phyloP scores from a whole-genome alignment of 2,888 invertebrate genomes.

The Enchytraeus crypticus region DNA sequence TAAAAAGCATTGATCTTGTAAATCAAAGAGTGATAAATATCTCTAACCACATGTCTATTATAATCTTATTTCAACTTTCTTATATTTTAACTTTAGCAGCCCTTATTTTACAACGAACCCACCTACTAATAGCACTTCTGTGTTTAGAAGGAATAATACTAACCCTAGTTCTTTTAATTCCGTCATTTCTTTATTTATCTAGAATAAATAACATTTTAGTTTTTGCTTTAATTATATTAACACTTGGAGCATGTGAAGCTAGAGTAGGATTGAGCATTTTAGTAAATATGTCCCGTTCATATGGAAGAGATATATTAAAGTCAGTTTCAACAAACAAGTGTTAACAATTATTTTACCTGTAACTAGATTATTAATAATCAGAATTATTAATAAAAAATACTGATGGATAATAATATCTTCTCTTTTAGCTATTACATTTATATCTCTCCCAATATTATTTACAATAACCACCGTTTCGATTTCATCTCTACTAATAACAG shows the following conservation, averaged over 20 bases:
- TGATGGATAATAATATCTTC: neutral
- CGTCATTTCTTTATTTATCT: neutral
- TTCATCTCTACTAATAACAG: conserved; percentile 20
- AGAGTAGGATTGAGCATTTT: conserved; percentile 59
- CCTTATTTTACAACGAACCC: conserved; percentile 21
- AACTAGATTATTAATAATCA: conserved; percentile 14
- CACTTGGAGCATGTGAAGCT: conserved; percentile 56
- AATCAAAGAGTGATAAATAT: conserved; percentile 24
- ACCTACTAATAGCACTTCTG: conserved; percentile 25
- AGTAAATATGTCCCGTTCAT: conserved; percentile 57
- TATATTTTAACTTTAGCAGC: conserved; percentile 5
- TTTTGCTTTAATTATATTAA: conserved; percentile 27
- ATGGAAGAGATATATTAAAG: conserved; percentile 61
- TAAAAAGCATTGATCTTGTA: conserved; percentile 30
- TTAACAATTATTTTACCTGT: conserved; percentile 41
- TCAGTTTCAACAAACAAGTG: conserved; percentile 56
- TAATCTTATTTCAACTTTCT: conserved; percentile 4
- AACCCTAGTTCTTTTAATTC: conserved; percentile 12
- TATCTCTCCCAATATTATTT: neutral
- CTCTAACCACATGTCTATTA: conserved; percentile 15
- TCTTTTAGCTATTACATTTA: neutral
- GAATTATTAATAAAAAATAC: neutral
- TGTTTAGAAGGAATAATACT: conserved; percentile 25
- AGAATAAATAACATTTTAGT: conserved; percentile 1
- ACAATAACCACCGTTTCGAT: conserved; percentile 50